phyloP scores from a whole-genome alignment of 2,797 vertebrate genomes.

The Ctenopoma multispine region DNA sequence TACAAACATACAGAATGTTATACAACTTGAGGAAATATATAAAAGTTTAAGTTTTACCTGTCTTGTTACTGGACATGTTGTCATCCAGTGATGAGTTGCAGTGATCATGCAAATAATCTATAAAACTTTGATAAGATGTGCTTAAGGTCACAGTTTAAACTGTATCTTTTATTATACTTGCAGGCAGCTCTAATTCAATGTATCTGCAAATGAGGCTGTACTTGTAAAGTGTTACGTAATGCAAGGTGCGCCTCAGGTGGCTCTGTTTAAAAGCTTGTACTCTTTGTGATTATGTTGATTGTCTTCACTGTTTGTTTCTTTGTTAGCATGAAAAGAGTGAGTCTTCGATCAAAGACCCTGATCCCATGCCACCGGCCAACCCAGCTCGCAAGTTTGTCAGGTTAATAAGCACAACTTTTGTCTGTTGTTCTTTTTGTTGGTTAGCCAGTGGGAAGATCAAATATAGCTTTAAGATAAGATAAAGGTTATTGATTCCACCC shows the following conservation, averaged over 20 bases:
- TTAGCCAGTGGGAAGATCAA: slow-evolving; percentile 9
- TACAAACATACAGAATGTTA: background rate
- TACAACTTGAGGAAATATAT: background rate
- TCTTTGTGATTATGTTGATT: slow-evolving; percentile 16
- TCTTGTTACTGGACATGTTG: slow-evolving; percentile 3
- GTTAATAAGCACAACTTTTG: slow-evolving; percentile 48
- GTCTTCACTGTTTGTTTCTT: slow-evolving; percentile 46
- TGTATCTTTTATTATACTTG: slow-evolving; percentile 62
- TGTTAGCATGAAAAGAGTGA: slow-evolving; percentile 69
- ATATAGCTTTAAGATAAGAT: slow-evolving; percentile 17
- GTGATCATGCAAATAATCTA: slow-evolving; percentile 60
- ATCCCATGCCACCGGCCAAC: slow-evolving; percentile 49
- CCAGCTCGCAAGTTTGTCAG: slow-evolving; percentile 81
- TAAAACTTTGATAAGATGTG: slow-evolving; percentile 54
- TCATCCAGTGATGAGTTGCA: slow-evolving; percentile 17
- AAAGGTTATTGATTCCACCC: slow-evolving; percentile 2
- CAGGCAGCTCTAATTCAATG: background rate
- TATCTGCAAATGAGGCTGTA: slow-evolving; percentile 48
- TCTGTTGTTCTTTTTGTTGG: background rate
- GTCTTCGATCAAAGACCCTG: slow-evolving; percentile 40
- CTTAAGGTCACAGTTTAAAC: slow-evolving; percentile 54
- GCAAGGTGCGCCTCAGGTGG: slow-evolving; percentile 56
- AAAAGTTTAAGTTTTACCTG: background rate
- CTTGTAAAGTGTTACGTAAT: slow-evolving; percentile 47
- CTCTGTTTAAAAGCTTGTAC: slow-evolving; percentile 29